Evolutionary conservation across 1,140 invertebrate species (phyloP).

Genomic region (Dendrolimus punctatus): DNA sequence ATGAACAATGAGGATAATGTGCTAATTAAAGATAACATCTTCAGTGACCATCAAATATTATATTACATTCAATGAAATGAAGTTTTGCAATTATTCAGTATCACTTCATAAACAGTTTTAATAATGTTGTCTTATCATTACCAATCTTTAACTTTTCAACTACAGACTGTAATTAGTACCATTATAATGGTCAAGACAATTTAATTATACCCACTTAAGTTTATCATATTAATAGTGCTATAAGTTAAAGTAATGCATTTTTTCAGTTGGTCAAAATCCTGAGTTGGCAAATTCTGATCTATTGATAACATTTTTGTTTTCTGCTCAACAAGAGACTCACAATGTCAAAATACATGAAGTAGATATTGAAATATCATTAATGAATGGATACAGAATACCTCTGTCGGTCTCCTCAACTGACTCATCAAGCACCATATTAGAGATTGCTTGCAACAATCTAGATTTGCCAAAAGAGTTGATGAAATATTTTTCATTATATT

Average conservation of each 20-base stretch:
- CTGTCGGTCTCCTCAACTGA: slow-evolving; percentile 87
- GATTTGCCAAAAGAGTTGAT: slow-evolving; percentile 83
- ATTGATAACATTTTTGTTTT: slow-evolving; percentile 90
- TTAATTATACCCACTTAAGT: no score
- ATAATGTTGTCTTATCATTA: no score
- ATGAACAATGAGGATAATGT: no score
- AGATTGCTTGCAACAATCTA: slow-evolving; percentile 84
- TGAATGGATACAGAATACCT: slow-evolving; percentile 88
- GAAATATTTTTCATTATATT: slow-evolving; percentile 91
- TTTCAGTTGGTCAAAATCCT: slow-evolving; percentile 89
- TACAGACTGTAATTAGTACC: no score
- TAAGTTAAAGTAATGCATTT: slow-evolving; percentile 9
- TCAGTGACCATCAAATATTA: no score
- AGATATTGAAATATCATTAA: slow-evolving; percentile 85
- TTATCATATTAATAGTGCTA: slow-evolving; percentile 1
- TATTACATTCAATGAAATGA: no score
- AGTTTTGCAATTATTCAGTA: no score
- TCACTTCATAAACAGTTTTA: no score
- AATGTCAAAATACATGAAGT: slow-evolving; percentile 81
- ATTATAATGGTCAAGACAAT: no score
- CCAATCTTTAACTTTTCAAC: no score
- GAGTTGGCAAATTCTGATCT: slow-evolving; percentile 83
- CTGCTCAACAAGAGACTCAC: slow-evolving; percentile 91
- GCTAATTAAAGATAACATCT: no score
- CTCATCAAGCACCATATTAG: slow-evolving; percentile 85